A percentile compares a stretch with the other conserved stretches of the same genome.
phyloP scores from a whole-genome alignment of 2,113 vertebrate species.

The Pangasianodon gigas region DNA sequence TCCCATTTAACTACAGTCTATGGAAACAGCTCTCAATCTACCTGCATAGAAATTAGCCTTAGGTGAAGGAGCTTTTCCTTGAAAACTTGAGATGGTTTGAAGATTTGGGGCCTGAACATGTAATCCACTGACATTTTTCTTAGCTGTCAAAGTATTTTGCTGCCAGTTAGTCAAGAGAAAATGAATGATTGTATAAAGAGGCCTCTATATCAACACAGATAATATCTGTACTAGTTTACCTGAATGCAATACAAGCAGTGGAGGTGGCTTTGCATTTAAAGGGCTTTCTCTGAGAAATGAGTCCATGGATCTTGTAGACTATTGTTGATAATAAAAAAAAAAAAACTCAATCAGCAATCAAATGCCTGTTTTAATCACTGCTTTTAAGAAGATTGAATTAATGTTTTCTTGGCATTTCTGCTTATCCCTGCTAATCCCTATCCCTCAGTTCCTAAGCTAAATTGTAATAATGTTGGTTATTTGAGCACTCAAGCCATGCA shows the following conservation, averaged over 20 bases:
- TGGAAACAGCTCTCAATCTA: conserved; percentile 42
- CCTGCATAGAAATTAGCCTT: conserved; percentile 51
- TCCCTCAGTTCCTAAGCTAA: conserved; percentile 2
- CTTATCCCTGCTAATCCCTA: conserved; percentile 24
- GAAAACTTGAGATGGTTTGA: conserved; percentile 39
- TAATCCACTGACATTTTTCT: conserved; percentile 27
- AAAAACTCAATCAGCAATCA: background rate
- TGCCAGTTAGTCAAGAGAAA: conserved; percentile 31
- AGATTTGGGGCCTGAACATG: conserved; percentile 6
- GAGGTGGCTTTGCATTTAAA: background rate
- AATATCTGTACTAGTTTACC: conserved; percentile 18
- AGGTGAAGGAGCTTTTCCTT: conserved; percentile 49
- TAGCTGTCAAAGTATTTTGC: conserved; percentile 38
- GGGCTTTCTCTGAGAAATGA: background rate
- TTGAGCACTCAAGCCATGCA: conserved; percentile 11
- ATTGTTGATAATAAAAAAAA: background rate
- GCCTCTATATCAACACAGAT: conserved; percentile 27
- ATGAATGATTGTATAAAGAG: conserved; percentile 25
- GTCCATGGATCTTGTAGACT: background rate
- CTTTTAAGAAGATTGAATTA: conserved; percentile 8
- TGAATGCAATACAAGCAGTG: background rate
- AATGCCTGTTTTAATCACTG: conserved; percentile 19
- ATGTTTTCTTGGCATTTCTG: conserved; percentile 29
- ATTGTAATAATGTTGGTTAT: conserved; percentile 33
- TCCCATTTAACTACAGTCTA: conserved; percentile 49